A percentile compares a stretch with the other conserved stretches of the same genome.
phyloP scores from a whole-genome alignment of 2,113 vertebrate genomes.

The Nerophis lumbriciformis region DNA sequence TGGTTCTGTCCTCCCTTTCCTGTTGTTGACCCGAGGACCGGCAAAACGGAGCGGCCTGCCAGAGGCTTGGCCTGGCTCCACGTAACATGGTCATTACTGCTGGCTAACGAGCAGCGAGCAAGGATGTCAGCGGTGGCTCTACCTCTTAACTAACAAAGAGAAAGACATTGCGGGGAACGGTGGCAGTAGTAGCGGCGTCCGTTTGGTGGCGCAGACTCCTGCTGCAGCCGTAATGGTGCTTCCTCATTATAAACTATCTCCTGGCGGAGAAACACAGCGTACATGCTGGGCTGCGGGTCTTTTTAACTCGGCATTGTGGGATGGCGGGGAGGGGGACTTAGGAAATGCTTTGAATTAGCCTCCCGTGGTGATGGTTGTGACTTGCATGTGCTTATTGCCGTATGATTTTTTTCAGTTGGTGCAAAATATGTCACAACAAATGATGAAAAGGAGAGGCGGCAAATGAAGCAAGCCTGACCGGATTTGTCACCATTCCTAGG shows the following conservation, averaged over 20 bases:
- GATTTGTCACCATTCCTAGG: conserved; percentile 35
- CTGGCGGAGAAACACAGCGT: conserved; percentile 21
- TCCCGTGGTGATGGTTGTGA: background rate
- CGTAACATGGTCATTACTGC: conserved; percentile 61
- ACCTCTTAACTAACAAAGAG: conserved; percentile 65
- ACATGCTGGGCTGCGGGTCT: conserved; percentile 44
- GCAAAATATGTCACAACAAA: conserved; percentile 20
- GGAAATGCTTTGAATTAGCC: conserved; percentile 45
- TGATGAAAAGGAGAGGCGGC: conserved; percentile 1
- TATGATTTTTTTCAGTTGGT: conserved; percentile 22
- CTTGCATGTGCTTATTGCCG: conserved; percentile 32
- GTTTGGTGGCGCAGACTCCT: conserved; percentile 33
- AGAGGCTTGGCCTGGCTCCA: conserved; percentile 53
- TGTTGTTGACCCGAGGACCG: conserved; percentile 44
- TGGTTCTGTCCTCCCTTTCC: conserved; percentile 51
- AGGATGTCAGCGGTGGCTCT: conserved; percentile 50
- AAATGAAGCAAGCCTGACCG: conserved; percentile 29
- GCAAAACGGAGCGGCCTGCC: conserved; percentile 51
- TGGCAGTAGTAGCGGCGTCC: conserved; percentile 37
- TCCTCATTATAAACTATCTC: conserved; percentile 57
- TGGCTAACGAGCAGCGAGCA: conserved; percentile 62
- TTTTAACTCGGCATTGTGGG: conserved; percentile 53
- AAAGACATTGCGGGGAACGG: conserved; percentile 49
- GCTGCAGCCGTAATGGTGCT: conserved; percentile 52
- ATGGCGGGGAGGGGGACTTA: conserved; percentile 28